Percentiles rank a stretch among this genome's conserved stretches.
phyloP scores from a whole-genome alignment of 2,113 vertebrate species.

The Balaenoptera acutorostrata region DNA sequence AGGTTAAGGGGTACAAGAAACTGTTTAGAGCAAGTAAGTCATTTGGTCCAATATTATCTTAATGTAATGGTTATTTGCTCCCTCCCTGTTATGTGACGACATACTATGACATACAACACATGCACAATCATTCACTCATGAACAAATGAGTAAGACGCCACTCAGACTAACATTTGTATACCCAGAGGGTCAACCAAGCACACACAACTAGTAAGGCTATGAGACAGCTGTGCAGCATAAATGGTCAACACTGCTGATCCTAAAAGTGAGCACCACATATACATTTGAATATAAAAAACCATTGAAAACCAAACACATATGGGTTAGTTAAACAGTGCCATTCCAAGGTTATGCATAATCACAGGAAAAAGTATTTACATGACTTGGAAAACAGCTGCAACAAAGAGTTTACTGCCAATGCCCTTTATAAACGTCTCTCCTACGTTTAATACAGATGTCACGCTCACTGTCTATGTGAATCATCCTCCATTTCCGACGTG shows the following conservation, averaged over 20 bases:
- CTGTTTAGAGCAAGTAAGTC: constrained; percentile 84
- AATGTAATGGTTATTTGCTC: constrained; percentile 84
- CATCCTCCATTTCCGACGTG: neutral
- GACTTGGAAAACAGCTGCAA: constrained; percentile 93
- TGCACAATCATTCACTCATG: constrained; percentile 91
- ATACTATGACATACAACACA: constrained; percentile 88
- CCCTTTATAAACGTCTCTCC: constrained; percentile 85
- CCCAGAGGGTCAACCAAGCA: constrained; percentile 81
- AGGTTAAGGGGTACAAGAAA: constrained; percentile 83
- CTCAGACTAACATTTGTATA: constrained; percentile 81
- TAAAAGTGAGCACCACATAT: constrained; percentile 93
- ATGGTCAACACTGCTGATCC: constrained; percentile 88
- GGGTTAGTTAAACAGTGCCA: constrained; percentile 85
- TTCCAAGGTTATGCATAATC: constrained; percentile 85
- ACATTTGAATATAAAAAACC: constrained; percentile 89
- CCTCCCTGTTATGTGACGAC: constrained; percentile 80
- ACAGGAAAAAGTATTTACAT: constrained; percentile 84
- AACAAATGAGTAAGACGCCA: constrained; percentile 84
- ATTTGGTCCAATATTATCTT: constrained; percentile 92
- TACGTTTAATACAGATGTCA: constrained; percentile 67
- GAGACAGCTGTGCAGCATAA: constrained; percentile 91
- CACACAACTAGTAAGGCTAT: constrained; percentile 91
- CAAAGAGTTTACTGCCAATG: constrained; percentile 97
- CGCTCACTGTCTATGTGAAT: constrained; percentile 72
- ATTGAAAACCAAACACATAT: constrained; percentile 79